Evolutionary conservation across 2,888 invertebrate species (phyloP), one percentile per base, ranked within the genome.

Genomic region (Siphonodentalium dalli): DNA sequence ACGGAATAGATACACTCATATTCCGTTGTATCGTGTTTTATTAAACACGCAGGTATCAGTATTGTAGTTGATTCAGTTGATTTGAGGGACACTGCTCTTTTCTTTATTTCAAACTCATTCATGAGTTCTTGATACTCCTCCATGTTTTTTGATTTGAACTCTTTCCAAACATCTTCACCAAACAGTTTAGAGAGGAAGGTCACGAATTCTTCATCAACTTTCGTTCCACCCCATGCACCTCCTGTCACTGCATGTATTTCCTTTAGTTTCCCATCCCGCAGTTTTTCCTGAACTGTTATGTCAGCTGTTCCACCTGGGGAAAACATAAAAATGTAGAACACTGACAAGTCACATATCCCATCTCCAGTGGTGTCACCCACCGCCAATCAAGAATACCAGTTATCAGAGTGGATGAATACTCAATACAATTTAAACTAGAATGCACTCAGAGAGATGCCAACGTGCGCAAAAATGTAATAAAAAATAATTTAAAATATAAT

Each of bases 271-370:
- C 28, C 15, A 2, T 48, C 38, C 2, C 34, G 24, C 5, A 57
- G n/a, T 9, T 52, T 52, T 31, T 52, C 44, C 27, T 57, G 57
- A 5, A 57, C 44, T 1, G 57, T 52, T 9, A 57, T 42, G 9
- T 57, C 57, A 20, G 48, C 57, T 3, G 57, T 57, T 3, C 57
- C 57, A 20, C 57, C 57, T 57, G 24, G n/a, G n/a, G n/a, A n/a
- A n/a, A n/a, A n/a, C n/a, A n/a, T n/a, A n/a, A n/a, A n/a, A n/a
- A n/a, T n/a, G n/a, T n/a, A n/a, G n/a, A n/a, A n/a, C n/a, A n/a
- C n/a, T n/a, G n/a, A n/a, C n/a, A n/a, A n/a, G n/a, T n/a, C n/a
- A n/a, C n/a, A n/a, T n/a, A n/a, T n/a, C n/a, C n/a, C n/a, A n/a
- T n/a, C n/a, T n/a, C n/a, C n/a, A n/a, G n/a, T n/a, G n/a, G n/a